Evolutionary conservation across 37 sponge, comb jelly and placozoan genomes (phyloP).

Genomic region (Bolinopsis microptera): DNA sequence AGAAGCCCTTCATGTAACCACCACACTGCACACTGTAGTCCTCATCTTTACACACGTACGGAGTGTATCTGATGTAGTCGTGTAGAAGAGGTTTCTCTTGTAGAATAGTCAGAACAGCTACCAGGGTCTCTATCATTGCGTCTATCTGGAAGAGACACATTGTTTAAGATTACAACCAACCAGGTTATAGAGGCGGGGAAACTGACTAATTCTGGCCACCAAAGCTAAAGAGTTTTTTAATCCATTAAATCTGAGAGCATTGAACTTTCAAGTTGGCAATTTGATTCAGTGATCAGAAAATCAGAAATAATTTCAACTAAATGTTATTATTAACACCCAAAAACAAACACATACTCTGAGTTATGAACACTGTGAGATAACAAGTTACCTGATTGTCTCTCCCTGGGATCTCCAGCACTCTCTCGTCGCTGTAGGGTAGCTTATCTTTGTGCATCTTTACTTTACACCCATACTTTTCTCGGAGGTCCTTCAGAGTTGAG

Average conservation of each 20-base stretch:
- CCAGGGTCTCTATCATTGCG: slow-evolving; percentile 6
- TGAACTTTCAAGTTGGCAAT: too few species aligned
- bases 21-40: slow-evolving; percentile 38
- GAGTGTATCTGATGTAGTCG: slow-evolving; percentile 60
- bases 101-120: not conserved
- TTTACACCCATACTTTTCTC: slow-evolving; percentile 23
- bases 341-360: too few species aligned
- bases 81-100: not conserved
- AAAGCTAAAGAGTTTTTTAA: too few species aligned
- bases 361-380: too few species aligned
- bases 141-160: not conserved
- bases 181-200: too few species aligned
- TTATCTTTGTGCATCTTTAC: slow-evolving; percentile 21
- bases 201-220: too few species aligned
- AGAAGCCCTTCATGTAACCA: not conserved
- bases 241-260: too few species aligned
- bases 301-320: too few species aligned
- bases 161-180: too few species aligned
- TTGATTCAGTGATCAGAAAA: too few species aligned
- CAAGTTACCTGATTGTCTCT: not conserved
- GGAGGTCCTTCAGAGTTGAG: slow-evolving; percentile 7
- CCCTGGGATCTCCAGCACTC: slow-evolving; percentile 2
- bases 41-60: not conserved
- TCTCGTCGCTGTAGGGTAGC: slow-evolving; percentile 43
- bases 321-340: too few species aligned